Percentiles rank a stretch among this genome's conserved stretches.
These are phyloP conservation scores for Drosophila planitibia DNA, from an alignment of 2,888 invertebrate species.

Conservation along the genomic window DNA sequence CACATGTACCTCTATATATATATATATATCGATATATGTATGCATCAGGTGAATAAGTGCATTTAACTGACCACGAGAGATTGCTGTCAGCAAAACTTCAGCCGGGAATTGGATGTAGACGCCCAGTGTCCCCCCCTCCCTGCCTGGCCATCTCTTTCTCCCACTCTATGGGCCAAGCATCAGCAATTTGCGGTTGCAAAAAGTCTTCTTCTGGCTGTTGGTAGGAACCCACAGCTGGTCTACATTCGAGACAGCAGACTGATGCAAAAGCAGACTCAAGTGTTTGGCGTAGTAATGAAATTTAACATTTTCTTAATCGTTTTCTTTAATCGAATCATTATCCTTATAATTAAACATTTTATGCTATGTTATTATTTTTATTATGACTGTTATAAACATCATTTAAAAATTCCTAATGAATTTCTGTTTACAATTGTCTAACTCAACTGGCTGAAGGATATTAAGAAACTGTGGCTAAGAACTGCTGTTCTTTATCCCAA, in stretches of 20 bases:
- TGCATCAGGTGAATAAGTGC: constrained; percentile 44
- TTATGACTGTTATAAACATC: too few relatives aligned
- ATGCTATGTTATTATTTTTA: too few relatives aligned
- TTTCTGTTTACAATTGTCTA: not conserved
- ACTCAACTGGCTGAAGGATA: not conserved
- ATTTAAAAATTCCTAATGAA: too few relatives aligned
- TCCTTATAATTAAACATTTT: too few relatives aligned
- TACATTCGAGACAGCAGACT: not conserved
- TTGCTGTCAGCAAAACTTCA: constrained; percentile 69
- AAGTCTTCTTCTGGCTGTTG: constrained; percentile 7
- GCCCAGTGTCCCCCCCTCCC: constrained; percentile 34
- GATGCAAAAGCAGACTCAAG: constrained; percentile 1
- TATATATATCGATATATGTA: not conserved
- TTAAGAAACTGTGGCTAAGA: not conserved
- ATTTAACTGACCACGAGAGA: constrained; percentile 58
- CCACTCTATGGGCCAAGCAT: constrained; percentile 25
- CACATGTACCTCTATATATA: not conserved
- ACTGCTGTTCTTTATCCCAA: constrained; percentile 14
- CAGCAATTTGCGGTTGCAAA: constrained; percentile 45
- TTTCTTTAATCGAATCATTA: too few relatives aligned
- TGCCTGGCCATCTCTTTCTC: not conserved
- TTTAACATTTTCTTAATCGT: not conserved
- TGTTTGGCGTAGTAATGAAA: constrained; percentile 6
- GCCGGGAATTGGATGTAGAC: constrained; percentile 45
- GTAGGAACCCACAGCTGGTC: constrained; percentile 21